Conservation (phyloP, 2,888 invertebrate species). For the Latheticus oryzae region DNA sequence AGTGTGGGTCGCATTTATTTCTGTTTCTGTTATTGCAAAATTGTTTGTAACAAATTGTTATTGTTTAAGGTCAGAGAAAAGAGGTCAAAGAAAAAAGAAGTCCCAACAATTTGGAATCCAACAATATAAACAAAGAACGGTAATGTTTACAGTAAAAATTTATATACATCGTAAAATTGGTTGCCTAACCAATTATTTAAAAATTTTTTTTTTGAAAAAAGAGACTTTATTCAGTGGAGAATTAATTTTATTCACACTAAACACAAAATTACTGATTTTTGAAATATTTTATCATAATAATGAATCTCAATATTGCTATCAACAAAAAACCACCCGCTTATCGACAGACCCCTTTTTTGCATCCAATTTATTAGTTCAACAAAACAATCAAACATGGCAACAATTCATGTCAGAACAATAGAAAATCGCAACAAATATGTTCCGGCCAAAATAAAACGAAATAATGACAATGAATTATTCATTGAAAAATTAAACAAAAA, state of each 20-base stretch:
- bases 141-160: slow-evolving; percentile 7
- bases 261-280: too few species aligned
- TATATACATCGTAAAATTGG: slow-evolving; percentile 14
- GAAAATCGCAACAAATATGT: slow-evolving; percentile 52
- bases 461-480: slow-evolving; percentile 44
- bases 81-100: slow-evolving; percentile 27
- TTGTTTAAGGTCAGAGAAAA: slow-evolving; percentile 31
- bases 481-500: slow-evolving; percentile 49
- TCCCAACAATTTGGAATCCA: slow-evolving; percentile 8
- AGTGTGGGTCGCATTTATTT: slow-evolving; percentile 2
- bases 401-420: slow-evolving; percentile 17
- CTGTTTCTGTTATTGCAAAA: neutral
- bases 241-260: too few species aligned
- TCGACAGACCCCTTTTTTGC: too few species aligned
- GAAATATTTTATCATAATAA: too few species aligned
- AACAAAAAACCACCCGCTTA: too few species aligned
- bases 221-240: too few species aligned
- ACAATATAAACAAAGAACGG: slow-evolving; percentile 18
- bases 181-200: slow-evolving; percentile 20
- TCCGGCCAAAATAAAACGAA: slow-evolving; percentile 54
- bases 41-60: slow-evolving; percentile 6
- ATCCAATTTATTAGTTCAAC: too few species aligned
- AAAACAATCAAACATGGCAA: neutral
- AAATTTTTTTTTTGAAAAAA: too few species aligned
- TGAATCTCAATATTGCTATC: too few species aligned